These are phyloP conservation scores for Ispidina lecontei DNA, from an alignment of 2,797 vertebrate species.

Conservation along the genomic window DNA sequence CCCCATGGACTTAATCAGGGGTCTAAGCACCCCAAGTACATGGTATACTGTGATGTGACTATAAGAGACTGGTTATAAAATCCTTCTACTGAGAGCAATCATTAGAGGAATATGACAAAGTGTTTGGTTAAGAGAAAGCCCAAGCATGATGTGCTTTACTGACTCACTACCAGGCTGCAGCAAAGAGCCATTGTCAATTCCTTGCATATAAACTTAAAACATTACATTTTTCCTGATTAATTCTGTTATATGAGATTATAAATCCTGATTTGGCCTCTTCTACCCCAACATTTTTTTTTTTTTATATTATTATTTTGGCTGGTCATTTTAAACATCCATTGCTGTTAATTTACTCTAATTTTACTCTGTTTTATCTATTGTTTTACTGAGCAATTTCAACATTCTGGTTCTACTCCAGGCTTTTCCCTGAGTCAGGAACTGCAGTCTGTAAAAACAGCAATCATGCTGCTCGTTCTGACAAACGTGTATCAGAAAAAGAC, in stretches of 20 bases:
- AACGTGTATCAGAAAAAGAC: slow-evolving; percentile 75
- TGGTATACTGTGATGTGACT: not conserved
- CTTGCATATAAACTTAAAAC: not conserved
- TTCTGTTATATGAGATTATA: slow-evolving; percentile 10
- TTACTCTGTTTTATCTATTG: slow-evolving; percentile 55
- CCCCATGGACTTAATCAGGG: not conserved
- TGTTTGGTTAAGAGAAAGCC: not conserved
- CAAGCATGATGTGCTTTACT: not conserved
- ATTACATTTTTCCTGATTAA: not conserved
- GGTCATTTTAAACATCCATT: slow-evolving; percentile 34
- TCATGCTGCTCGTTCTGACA: slow-evolving; percentile 78
- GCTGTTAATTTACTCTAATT: slow-evolving; percentile 59
- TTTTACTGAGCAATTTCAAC: slow-evolving; percentile 68
- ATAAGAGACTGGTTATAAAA: not conserved
- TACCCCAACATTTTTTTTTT: not conserved
- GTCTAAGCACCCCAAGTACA: not conserved
- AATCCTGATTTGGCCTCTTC: not conserved
- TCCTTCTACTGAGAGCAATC: not conserved
- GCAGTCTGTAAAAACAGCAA: slow-evolving; percentile 76
- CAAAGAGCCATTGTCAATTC: slow-evolving; percentile 1
- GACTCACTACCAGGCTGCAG: not conserved
- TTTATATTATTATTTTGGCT: not conserved
- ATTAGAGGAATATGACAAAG: not conserved
- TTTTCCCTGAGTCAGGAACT: slow-evolving; percentile 66
- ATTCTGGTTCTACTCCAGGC: slow-evolving; percentile 48